These are phyloP conservation scores for Aphis craccivora DNA, from an alignment of 1,140 invertebrate species.

Conservation along the genomic window DNA sequence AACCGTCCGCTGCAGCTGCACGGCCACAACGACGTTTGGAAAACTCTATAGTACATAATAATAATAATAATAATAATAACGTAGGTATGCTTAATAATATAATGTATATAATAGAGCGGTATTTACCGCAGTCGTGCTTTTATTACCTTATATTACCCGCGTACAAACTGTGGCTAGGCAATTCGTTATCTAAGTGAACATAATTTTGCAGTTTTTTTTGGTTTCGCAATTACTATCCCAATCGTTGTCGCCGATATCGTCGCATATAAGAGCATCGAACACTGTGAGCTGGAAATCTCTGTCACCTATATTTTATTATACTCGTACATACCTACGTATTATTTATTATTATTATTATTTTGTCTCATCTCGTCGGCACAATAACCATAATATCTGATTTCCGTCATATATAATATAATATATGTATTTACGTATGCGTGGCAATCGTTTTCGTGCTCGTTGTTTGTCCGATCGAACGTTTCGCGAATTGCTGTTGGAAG, in stretches of 20 bases:
- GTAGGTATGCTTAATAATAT: neutral
- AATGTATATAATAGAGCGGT: neutral
- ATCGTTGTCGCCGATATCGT: too few species aligned
- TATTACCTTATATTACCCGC: neutral
- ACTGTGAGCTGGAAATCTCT: too few species aligned
- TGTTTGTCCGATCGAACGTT: neutral
- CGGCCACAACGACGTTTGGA: neutral
- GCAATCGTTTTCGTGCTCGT: neutral
- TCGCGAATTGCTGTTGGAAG: neutral
- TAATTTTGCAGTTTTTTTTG: too few species aligned
- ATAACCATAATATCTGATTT: neutral
- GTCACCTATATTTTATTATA: too few species aligned
- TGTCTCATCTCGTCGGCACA: too few species aligned
- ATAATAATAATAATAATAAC: neutral
- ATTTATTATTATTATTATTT: neutral
- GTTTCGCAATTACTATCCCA: too few species aligned
- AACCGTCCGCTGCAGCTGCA: neutral
- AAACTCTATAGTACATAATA: neutral
- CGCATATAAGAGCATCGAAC: too few species aligned
- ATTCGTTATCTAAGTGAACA: neutral
- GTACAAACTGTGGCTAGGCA: neutral
- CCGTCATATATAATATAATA: too few species aligned
- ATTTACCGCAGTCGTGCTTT: neutral
- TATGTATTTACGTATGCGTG: neutral
- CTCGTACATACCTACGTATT: neutral